Base-by-base conservation (phyloP, 2,113 vertebrate genomes). In the Lipotes vexillifer region DNA sequence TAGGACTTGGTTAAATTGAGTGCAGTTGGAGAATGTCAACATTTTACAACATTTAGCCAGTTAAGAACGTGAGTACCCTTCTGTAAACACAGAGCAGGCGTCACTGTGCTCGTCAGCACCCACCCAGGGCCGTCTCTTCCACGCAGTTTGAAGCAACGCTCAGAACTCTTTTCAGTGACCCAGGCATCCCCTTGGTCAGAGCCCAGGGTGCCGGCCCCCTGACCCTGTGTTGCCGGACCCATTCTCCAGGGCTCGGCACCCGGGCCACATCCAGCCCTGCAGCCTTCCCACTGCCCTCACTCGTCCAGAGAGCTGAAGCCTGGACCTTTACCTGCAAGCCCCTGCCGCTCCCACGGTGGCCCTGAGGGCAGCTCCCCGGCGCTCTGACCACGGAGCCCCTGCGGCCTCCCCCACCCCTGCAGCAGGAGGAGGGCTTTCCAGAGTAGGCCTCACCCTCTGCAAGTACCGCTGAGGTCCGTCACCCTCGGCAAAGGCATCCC, bases 71-170 rank as follows among this genome's bases (percentile, higher is more conserved):
- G 36, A 46, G 29, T 10, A 1, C 49, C 38, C n/a, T n/a, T 44
- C 17, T 0, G 1, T 18, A 20, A 41, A 77, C 1, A 20, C 31
- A 6, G 21, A 4, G 20, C 4, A 15, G 71, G 25, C 6, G 0
- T 23, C 8, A 23, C 11, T 41, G n/a, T 3, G 9, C 75, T 36
- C 3, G 0, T 17, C n/a, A 1, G 6, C 0, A 1, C 36, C 52
- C 2, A 6, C 18, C 66, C 38, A 12, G 10, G 23, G 1, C 55
- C 17, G 46, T 55, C 18, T 12, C 63, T 82, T 36, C 18, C 20
- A 0, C 5, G 46, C 63, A 38, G 10, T 33, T 5, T 6, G n/a
- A 49, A 57, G 36, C 12, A 15, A 14, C 2, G 2, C 66, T 74
- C 14, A 14, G 77, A 55, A 23, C 23, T 20, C 36, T 27, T 8